These are phyloP conservation scores for Amblyjoppa fuscipennis DNA, from an alignment of 2,888 invertebrate genomes.

Conservation along the genomic window DNA sequence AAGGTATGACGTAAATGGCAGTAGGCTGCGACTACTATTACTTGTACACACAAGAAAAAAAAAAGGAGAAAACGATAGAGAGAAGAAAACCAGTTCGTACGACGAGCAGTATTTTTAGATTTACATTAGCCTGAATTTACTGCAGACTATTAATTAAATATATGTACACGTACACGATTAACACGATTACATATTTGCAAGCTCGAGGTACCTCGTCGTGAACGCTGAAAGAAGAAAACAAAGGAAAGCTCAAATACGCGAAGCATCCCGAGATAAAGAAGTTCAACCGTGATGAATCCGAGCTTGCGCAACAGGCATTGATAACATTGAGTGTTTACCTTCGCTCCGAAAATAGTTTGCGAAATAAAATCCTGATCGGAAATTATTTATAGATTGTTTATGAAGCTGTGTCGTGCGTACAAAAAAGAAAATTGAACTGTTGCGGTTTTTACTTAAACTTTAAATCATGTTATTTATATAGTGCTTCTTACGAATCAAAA, in stretches of 20 bases:
- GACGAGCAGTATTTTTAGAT: conserved; percentile 84
- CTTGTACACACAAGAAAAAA: conserved; percentile 58
- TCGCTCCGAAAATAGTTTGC: conserved; percentile 16
- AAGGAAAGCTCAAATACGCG: not conserved
- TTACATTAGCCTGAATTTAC: conserved; percentile 81
- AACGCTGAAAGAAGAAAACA: not conserved
- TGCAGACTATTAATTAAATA: conserved; percentile 76
- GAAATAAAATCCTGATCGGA: conserved; percentile 15
- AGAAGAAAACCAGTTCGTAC: conserved; percentile 75
- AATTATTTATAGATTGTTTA: conserved; percentile 11
- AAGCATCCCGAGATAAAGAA: not conserved
- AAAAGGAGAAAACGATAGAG: conserved; percentile 38
- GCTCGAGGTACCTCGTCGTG: conserved; percentile 8
- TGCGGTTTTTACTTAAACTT: conserved; percentile 84
- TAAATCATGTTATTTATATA: conserved; percentile 82
- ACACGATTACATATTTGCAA: conserved; percentile 40
- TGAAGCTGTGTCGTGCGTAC: conserved; percentile 22
- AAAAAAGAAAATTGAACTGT: conserved; percentile 65
- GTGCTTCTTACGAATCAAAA: conserved; percentile 79
- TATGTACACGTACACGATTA: conserved; percentile 69
- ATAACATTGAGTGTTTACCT: conserved; percentile 44
- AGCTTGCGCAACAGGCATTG: conserved; percentile 34
- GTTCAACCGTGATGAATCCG: conserved; percentile 17
- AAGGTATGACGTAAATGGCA: conserved; percentile 72
- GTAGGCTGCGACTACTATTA: conserved; percentile 63